These are phyloP conservation scores for Pectinophora gossypiella DNA, from an alignment of 1,140 invertebrate genomes.

Conservation along the genomic window DNA sequence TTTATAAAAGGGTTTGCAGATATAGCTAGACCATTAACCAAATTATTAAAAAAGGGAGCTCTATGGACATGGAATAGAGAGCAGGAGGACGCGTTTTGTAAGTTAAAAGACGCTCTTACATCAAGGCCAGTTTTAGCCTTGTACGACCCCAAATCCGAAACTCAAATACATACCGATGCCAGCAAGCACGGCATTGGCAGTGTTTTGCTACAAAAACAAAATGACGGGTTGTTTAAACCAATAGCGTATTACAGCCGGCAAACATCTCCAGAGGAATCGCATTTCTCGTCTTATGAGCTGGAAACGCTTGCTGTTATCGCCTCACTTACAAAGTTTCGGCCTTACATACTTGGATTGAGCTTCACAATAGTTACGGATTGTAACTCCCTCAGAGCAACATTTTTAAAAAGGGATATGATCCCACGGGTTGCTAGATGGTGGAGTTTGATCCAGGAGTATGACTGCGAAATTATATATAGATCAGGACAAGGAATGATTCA, in stretches of 20 bases:
- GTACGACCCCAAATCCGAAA: conserved; percentile 7
- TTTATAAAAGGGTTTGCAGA: conserved; percentile 31
- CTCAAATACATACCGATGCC: conserved; percentile 1
- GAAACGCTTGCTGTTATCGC: conserved; percentile 33
- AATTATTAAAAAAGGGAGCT: conserved; percentile 27
- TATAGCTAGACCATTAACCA: conserved; percentile 25
- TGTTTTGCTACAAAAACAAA: background rate
- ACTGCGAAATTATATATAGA: conserved; percentile 24
- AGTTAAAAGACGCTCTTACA: conserved; percentile 18
- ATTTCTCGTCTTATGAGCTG: conserved; percentile 35
- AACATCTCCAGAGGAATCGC: conserved; percentile 22
- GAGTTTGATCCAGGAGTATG: conserved; percentile 20
- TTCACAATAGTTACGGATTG: conserved; percentile 29
- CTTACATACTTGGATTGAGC: conserved; percentile 37
- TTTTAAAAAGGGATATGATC: conserved; percentile 14
- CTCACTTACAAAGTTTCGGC: conserved; percentile 29
- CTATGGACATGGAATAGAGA: conserved; percentile 27
- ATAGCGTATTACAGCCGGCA: conserved; percentile 1
- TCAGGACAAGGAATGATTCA: conserved; percentile 30
- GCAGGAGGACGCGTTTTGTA: conserved; percentile 29
- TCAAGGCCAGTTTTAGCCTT: conserved; percentile 15
- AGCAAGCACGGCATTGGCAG: background rate
- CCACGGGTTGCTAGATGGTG: conserved; percentile 26
- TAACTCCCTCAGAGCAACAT: conserved; percentile 23
- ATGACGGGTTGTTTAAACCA: background rate